Evolutionary conservation across 1,140 invertebrate species (phyloP).

Genomic region (Caerostris darwini): DNA sequence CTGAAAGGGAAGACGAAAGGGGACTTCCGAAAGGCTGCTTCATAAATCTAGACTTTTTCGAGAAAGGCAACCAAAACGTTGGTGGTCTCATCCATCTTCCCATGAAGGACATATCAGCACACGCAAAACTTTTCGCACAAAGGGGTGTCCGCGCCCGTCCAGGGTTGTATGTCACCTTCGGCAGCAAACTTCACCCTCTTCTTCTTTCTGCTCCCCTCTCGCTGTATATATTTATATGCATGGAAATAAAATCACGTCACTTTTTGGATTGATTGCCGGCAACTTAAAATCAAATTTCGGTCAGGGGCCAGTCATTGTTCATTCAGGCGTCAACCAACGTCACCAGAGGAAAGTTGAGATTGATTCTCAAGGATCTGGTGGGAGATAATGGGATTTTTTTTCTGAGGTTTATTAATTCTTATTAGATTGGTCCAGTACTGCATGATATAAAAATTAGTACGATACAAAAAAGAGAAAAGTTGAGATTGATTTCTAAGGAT

Average conservation of each 20-base stretch:
- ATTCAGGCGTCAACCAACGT: background rate
- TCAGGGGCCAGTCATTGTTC: background rate
- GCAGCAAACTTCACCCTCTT: conserved; percentile 16
- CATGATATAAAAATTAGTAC: too few relatives aligned
- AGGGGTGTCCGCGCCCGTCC: background rate
- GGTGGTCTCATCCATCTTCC: conserved; percentile 20
- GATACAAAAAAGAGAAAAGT: too few relatives aligned
- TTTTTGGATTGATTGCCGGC: conserved; percentile 6
- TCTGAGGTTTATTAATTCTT: too few relatives aligned
- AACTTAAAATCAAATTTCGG: conserved; percentile 23
- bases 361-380: too few relatives aligned
- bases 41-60: conserved; percentile 52
- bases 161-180: background rate
- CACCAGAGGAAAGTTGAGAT: background rate
- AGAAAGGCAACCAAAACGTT: conserved; percentile 43
- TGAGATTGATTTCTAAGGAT: too few relatives aligned
- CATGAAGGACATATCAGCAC: conserved; percentile 11
- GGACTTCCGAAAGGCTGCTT: conserved; percentile 32
- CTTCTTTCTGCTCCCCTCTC: background rate
- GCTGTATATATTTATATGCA: background rate
- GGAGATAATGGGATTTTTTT: too few relatives aligned
- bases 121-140: conserved; percentile 45
- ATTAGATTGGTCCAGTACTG: too few relatives aligned
- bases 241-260: conserved; percentile 32
- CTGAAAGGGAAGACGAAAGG: too few relatives aligned